phyloP scores from a whole-genome alignment of 2,888 invertebrate genomes.

The Diaperis boleti region DNA sequence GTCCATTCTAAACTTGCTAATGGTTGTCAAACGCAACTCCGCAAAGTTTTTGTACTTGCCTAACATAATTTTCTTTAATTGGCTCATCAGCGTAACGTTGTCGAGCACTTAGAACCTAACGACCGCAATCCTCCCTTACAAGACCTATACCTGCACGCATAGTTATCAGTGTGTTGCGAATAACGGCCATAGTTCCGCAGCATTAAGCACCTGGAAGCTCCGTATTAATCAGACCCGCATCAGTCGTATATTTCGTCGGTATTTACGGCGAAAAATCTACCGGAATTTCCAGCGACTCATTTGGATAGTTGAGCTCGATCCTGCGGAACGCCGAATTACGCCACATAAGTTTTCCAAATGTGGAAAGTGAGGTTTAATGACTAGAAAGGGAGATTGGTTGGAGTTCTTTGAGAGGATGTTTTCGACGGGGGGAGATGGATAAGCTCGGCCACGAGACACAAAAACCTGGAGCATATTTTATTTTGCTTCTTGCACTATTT shows the following conservation, averaged over 20 bases:
- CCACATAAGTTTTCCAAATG: conserved; percentile 27
- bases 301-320: conserved; percentile 26
- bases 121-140: conserved; percentile 16
- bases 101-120: conserved; percentile 43
- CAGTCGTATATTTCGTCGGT: conserved; percentile 35
- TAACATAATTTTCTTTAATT: conserved; percentile 48
- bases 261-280: conserved; percentile 20
- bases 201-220: conserved; percentile 56
- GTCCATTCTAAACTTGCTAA: conserved; percentile 40
- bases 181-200: conserved; percentile 59
- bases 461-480: conserved; percentile 13
- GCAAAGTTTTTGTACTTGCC: conserved; percentile 38
- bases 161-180: conserved; percentile 55
- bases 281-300: conserved; percentile 16
- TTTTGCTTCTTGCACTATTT: conserved; percentile 12
- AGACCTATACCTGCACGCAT: conserved; percentile 48
- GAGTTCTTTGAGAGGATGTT: conserved; percentile 20
- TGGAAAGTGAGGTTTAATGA: conserved; percentile 18
- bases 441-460: conserved; percentile 9
- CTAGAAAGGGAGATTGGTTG: conserved; percentile 24
- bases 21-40: conserved; percentile 42
- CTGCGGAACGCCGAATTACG: conserved; percentile 20
- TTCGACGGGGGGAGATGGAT: conserved; percentile 20
- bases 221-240: conserved; percentile 61
- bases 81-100: conserved; percentile 49